Conservation (phyloP, 2,888 invertebrate species). For the Hydrotaea cyrtoneurina region DNA sequence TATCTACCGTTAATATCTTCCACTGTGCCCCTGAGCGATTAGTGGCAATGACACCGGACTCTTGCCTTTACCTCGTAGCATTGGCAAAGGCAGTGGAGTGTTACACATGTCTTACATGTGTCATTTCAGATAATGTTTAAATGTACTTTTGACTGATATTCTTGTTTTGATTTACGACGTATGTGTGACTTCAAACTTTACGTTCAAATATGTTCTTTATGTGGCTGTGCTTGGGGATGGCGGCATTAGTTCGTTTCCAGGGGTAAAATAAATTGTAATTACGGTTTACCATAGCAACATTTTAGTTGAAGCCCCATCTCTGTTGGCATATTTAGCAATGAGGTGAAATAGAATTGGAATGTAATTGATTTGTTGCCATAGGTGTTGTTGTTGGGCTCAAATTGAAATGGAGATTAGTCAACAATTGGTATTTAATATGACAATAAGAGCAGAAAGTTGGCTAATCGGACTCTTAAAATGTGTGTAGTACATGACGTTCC, state of each 20-base stretch:
- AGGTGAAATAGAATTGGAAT: neutral
- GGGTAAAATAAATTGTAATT: conserved; percentile 58
- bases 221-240: neutral
- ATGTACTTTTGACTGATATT: conserved; percentile 33
- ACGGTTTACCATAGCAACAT: conserved; percentile 62
- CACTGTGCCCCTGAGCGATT: neutral
- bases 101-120: conserved; percentile 65
- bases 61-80: neutral
- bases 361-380: conserved; percentile 35
- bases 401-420: conserved; percentile 3
- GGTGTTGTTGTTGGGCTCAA: conserved; percentile 13
- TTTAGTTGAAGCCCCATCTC: conserved; percentile 31
- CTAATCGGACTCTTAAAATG: no score
- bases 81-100: conserved; percentile 2
- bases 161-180: conserved; percentile 33
- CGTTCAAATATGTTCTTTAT: neutral
- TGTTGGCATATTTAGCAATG: neutral
- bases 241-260: conserved; percentile 15
- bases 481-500: no score
- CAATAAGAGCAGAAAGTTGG: neutral
- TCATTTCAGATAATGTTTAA: conserved; percentile 56
- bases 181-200: neutral
- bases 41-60: conserved; percentile 12
- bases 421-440: conserved; percentile 14
- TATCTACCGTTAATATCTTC: no score